Evolutionary conservation across 2,797 vertebrate species (phyloP), one percentile per base, ranked within the genome.

Genomic region (Danio kyathit): DNA sequence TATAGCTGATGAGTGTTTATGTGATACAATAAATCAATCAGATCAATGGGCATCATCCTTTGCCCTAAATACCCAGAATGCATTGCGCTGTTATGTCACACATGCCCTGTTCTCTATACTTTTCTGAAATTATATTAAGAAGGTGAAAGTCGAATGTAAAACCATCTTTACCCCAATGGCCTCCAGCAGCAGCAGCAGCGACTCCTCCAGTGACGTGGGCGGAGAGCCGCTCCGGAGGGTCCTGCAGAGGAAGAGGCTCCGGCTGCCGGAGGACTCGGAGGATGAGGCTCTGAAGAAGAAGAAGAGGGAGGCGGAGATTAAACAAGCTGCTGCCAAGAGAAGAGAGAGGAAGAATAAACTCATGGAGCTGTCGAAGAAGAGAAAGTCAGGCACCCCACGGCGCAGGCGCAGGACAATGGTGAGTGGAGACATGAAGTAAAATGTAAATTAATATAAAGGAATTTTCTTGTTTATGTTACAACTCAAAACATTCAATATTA

Each of bases 351-450:
- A 85, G n/a, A 79, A 63, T 43, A 87, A 86, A 73, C 84, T 87
- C 4, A 74, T 84, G 76, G 86, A 86, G 56, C 57, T 87, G 46
- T 16, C 80, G 48, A 79, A 82, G 51, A 84, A 29, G 65, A 83
- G 84, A 69, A 87, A 80, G 66, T 57, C 70, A 0, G 76, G 67
- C 5, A 48, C 72, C 6, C 17, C 76, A 41, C 43, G 73, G 43
- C 86, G 86, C 72, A 82, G 81, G 48, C 86, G 86, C 72, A 83
- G 83, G 54, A 83, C 83, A 7, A 5, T 64, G 75, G 86, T 87
- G 29, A 83, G 78, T 10, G 17, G n/a, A 44, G 29, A 29, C 29
- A 29, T 29, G 29, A 29, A 29, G n/a, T n/a, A n/a, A n/a, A n/a
- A n/a, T n/a, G n/a, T n/a, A n/a, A n/a, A n/a, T n/a, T n/a, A n/a